A percentile compares a stretch with the other conserved stretches of the same genome.
These are phyloP conservation scores for Fistularia commersonii DNA, from an alignment of 2,797 vertebrate genomes.

Conservation along the genomic window DNA sequence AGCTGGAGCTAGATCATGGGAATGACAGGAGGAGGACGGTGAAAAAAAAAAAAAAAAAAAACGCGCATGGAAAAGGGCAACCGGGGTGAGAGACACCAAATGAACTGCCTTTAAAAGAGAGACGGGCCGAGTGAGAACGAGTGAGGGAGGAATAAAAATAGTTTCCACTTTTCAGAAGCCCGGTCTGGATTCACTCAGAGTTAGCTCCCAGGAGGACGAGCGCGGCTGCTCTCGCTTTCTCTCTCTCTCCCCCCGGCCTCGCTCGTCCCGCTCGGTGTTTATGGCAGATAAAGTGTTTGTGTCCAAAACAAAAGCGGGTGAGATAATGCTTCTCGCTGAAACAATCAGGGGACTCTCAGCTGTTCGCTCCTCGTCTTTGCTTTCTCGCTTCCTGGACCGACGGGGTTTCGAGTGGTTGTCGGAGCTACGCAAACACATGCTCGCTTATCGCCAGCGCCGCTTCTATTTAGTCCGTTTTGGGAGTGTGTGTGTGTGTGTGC, in stretches of 20 bases:
- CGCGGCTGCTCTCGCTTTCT: slow-evolving; percentile 40
- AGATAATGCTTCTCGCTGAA: slow-evolving; percentile 54
- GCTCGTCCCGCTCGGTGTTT: slow-evolving; percentile 53
- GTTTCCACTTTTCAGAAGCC: slow-evolving; percentile 54
- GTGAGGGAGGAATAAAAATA: slow-evolving; percentile 40
- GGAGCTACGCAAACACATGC: slow-evolving; percentile 37
- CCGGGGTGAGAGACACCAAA: slow-evolving; percentile 48
- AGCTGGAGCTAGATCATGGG: slow-evolving; percentile 33
- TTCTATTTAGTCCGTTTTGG: slow-evolving; percentile 19
- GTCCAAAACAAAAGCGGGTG: slow-evolving; percentile 53
- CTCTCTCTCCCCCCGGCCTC: slow-evolving; percentile 26
- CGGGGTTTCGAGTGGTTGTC: slow-evolving; percentile 58
- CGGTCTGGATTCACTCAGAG: slow-evolving; percentile 64
- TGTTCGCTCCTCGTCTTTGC: slow-evolving; percentile 34
- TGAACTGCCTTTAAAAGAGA: slow-evolving; percentile 32
- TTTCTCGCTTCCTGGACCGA: slow-evolving; percentile 16
- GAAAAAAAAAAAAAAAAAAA: too few species aligned
- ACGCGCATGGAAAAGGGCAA: slow-evolving; percentile 34
- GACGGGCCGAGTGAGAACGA: slow-evolving; percentile 6
- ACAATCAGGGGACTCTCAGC: slow-evolving; percentile 35
- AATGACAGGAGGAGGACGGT: slow-evolving; percentile 7
- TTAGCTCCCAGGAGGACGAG: slow-evolving; percentile 54
- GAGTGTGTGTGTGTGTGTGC: slow-evolving; percentile 9
- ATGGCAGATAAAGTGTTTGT: slow-evolving; percentile 60
- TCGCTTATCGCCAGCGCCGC: slow-evolving; percentile 44